Evolutionary conservation across 2,113 vertebrate genomes (phyloP), one percentile per base, ranked within the genome.

Genomic region (Danionella cerebrum): DNA sequence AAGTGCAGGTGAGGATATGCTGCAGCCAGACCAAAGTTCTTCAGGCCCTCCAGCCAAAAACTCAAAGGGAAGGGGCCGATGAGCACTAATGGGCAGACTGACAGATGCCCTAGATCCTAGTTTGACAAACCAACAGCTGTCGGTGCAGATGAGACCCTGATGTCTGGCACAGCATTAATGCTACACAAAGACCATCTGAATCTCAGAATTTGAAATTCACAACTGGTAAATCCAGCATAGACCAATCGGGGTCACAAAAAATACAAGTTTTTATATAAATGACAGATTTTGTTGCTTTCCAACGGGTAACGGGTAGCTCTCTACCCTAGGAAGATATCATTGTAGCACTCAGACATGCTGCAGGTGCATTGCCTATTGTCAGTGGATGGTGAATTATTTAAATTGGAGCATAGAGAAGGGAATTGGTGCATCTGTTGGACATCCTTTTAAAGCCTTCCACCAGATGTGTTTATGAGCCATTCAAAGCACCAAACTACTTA

Each of bases 391-490:
- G 89, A 89, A 88, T 94, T 92, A 91, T 92, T 93, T 89, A 93
- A 86, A 85, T 55, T 73, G 60, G 77, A 88, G 73, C 74, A 50
- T 80, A 79, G 84, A 87, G 87, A 86, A 86, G 86, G 82, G 84
- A 84, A 88, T 77, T 69, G 42, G 80, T 86, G 88, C 94, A 96
- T 94, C 94, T 96, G 93, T 92, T 90, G 84, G 88, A 85, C 88
- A 85, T 85, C 83, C 86, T 83, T 76, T 87, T 80, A 87, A 80
- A 84, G 76, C 82, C 76, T 78, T 80, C 76, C 76, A 90, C 88
- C 93, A 96, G 91, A 98, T 96, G 93, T 93, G 91, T 92, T 92
- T 91, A 88, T 88, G 86, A 24, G 67, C 84, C 82, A 78, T 79
- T 80, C 81, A 80, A 71, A 91, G 86, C 90, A 91, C 90, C 87